Conservation (phyloP, 1,140 invertebrate species). For the Solen grandis region DNA sequence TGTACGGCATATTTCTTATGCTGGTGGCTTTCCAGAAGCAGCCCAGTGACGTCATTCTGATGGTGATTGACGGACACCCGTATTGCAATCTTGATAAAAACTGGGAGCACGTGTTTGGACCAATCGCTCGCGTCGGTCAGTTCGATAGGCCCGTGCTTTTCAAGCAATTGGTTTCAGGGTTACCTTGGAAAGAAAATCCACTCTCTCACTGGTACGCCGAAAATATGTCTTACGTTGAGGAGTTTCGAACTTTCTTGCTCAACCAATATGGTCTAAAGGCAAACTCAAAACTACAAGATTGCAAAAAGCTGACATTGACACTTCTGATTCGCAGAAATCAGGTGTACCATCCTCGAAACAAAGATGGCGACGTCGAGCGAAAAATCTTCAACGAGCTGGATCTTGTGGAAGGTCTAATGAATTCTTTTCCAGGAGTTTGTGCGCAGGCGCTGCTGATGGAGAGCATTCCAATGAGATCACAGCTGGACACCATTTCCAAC, state of each 20-base stretch:
- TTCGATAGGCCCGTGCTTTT: background rate
- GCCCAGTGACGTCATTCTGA: background rate
- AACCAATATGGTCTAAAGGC: constrained; percentile 40
- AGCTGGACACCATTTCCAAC: constrained; percentile 82
- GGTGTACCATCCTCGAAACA: constrained; percentile 73
- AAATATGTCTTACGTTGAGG: constrained; percentile 54
- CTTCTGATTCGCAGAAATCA: constrained; percentile 74
- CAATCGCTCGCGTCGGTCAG: background rate
- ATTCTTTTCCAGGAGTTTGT: constrained; percentile 10
- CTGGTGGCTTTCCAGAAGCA: background rate
- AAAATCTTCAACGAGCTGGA: constrained; percentile 72
- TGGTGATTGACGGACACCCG: background rate
- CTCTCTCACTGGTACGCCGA: background rate
- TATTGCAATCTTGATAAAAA: background rate
- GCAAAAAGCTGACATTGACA: constrained; percentile 61
- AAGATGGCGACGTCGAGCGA: constrained; percentile 61
- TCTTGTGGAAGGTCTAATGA: constrained; percentile 53
- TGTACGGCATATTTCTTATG: background rate
- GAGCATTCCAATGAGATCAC: constrained; percentile 61
- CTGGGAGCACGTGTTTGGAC: background rate
- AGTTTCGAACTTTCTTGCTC: constrained; percentile 72
- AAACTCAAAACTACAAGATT: constrained; percentile 56
- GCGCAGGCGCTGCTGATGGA: constrained; percentile 67
- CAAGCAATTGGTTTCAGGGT: background rate
- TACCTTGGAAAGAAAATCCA: background rate